Evolutionary conservation across 2,888 invertebrate species (phyloP).

Genomic region (Melipona beecheii): DNA sequence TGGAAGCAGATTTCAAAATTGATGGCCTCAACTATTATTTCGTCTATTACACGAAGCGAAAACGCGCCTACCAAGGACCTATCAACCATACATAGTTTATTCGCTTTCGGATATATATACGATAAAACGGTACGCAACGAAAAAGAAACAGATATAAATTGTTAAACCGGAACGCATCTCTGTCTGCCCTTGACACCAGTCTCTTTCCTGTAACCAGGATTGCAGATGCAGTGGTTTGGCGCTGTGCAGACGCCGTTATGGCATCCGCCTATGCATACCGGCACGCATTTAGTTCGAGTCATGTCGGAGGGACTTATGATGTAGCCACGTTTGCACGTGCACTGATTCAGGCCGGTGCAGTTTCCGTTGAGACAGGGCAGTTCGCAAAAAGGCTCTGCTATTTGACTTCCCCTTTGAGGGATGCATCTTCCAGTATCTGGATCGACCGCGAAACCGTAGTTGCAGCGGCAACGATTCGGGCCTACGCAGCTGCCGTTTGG

Average conservation of each 20-base stretch:
- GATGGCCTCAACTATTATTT: too few relatives aligned
- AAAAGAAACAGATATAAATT: not conserved
- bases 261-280: slow-evolving; percentile 89
- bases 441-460: slow-evolving; percentile 83
- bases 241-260: slow-evolving; percentile 90
- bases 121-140: not conserved
- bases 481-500: slow-evolving; percentile 85
- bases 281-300: slow-evolving; percentile 84
- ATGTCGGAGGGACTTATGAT: slow-evolving; percentile 77
- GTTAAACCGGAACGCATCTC: slow-evolving; percentile 85
- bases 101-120: not conserved
- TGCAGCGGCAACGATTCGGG: slow-evolving; percentile 86
- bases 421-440: slow-evolving; percentile 69
- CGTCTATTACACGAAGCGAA: not conserved
- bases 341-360: slow-evolving; percentile 84
- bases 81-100: not conserved
- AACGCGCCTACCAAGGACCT: not conserved
- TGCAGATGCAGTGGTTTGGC: slow-evolving; percentile 91
- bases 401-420: not conserved
- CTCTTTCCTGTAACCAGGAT: slow-evolving; percentile 88
- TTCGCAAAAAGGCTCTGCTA: slow-evolving; percentile 80
- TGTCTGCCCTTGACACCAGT: slow-evolving; percentile 87
- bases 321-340: slow-evolving; percentile 84
- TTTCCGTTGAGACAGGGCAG: slow-evolving; percentile 84
- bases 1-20: too few relatives aligned